These are phyloP conservation scores for Parnassius apollo DNA, from an alignment of 2,888 invertebrate genomes.

Conservation along the genomic window DNA sequence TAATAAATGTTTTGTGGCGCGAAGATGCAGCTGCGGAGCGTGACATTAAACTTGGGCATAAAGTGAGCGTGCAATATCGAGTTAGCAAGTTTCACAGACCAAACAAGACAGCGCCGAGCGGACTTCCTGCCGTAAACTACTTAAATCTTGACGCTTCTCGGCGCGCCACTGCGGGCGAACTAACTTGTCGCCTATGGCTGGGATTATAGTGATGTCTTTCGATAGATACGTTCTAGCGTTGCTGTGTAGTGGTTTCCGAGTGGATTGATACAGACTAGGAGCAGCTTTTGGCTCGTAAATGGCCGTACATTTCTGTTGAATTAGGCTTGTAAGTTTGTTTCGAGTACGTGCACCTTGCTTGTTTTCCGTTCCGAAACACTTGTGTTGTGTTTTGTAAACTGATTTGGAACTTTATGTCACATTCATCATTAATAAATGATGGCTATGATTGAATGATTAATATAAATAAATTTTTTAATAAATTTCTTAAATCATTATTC, in stretches of 20 bases:
- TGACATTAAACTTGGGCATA: slow-evolving; percentile 68
- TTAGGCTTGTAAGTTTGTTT: neutral
- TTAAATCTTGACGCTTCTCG: slow-evolving; percentile 68
- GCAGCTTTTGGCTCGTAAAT: slow-evolving; percentile 25
- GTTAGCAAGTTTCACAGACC: slow-evolving; percentile 61
- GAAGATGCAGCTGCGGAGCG: slow-evolving; percentile 51
- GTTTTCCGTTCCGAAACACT: neutral
- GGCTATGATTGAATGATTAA: too few relatives aligned
- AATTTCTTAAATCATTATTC: too few relatives aligned
- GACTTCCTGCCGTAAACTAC: slow-evolving; percentile 72
- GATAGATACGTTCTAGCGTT: slow-evolving; percentile 38
- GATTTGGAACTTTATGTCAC: too few relatives aligned
- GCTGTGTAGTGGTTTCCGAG: slow-evolving; percentile 41
- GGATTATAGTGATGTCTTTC: slow-evolving; percentile 40
- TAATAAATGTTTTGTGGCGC: slow-evolving; percentile 65
- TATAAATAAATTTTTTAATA: too few relatives aligned
- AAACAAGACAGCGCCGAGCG: slow-evolving; percentile 61
- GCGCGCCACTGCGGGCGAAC: slow-evolving; percentile 37
- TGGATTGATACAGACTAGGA: slow-evolving; percentile 54
- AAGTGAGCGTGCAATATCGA: slow-evolving; percentile 76
- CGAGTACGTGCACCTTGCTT: neutral
- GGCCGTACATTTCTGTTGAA: neutral
- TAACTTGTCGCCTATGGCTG: slow-evolving; percentile 40
- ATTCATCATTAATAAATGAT: too few relatives aligned
- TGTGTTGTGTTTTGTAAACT: neutral